A percentile compares a stretch with the other conserved stretches of the same genome.
Evolutionary conservation across 2,888 invertebrate genomes (phyloP).

Genomic region (Parochlus steinenii): DNA sequence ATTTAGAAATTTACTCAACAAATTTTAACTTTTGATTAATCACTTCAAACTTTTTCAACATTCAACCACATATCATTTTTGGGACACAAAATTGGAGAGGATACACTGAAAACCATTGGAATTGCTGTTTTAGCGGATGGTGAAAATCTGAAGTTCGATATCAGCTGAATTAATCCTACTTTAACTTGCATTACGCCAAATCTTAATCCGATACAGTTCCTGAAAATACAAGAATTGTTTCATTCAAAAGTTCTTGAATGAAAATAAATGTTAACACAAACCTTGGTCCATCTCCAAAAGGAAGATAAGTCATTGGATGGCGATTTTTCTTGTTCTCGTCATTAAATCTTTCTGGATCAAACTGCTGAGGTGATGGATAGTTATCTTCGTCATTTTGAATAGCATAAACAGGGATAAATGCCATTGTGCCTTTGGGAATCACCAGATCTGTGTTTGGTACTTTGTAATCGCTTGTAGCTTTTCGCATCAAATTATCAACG

Average conservation of each 20-base stretch:
- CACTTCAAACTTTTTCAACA: too few relatives aligned
- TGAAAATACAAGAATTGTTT: too few relatives aligned
- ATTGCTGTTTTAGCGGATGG: constrained; percentile 17
- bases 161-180: neutral
- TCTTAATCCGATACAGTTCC: constrained; percentile 2
- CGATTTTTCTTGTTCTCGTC: constrained; percentile 16
- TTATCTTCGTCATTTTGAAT: constrained; percentile 22
- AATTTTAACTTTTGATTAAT: too few relatives aligned
- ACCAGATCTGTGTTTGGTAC: constrained; percentile 16
- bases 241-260: too few relatives aligned
- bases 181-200: constrained; percentile 4
- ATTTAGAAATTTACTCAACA: too few relatives aligned
- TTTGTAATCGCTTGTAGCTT: constrained; percentile 18
- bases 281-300: constrained; percentile 21
- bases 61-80: constrained; percentile 19
- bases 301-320: constrained; percentile 17
- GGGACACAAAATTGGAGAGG: constrained; percentile 18
- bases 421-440: constrained; percentile 17
- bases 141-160: constrained; percentile 2
- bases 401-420: constrained; percentile 18
- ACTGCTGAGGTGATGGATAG: constrained; percentile 21
- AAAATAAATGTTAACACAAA: constrained; percentile 13
- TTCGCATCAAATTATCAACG: constrained; percentile 19
- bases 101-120: constrained; percentile 19
- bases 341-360: constrained; percentile 23